These are phyloP conservation scores for Peromyscus nudipes DNA, from an alignment of 2,797 vertebrate species.

Conservation along the genomic window DNA sequence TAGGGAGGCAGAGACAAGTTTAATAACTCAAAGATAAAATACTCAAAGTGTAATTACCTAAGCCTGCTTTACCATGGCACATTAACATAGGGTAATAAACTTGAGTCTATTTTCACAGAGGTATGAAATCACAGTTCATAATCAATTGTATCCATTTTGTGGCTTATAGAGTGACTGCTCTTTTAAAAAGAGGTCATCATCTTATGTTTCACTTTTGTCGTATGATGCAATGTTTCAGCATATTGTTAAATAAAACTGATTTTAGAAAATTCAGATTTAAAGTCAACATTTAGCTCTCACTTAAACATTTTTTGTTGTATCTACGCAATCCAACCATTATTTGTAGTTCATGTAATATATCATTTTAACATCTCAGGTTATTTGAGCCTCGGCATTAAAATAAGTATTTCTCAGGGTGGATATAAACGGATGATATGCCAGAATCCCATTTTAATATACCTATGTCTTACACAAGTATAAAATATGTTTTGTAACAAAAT, in stretches of 20 bases:
- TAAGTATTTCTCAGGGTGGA: neutral
- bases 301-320: slow-evolving; percentile 29
- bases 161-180: slow-evolving; percentile 55
- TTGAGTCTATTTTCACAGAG: slow-evolving; percentile 70
- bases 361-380: neutral
- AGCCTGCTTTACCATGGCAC: slow-evolving; percentile 67
- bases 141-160: slow-evolving; percentile 70
- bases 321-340: neutral
- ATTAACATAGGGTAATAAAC: slow-evolving; percentile 76
- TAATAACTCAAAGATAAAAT: slow-evolving; percentile 79
- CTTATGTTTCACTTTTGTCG: slow-evolving; percentile 65
- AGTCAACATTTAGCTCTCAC: slow-evolving; percentile 22
- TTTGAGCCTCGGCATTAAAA: neutral
- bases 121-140: slow-evolving; percentile 73
- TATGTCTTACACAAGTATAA: neutral
- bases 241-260: slow-evolving; percentile 50
- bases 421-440: neutral
- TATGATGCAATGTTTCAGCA: slow-evolving; percentile 49
- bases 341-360: neutral
- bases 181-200: slow-evolving; percentile 63
- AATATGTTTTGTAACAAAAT: slow-evolving; percentile 11
- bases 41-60: slow-evolving; percentile 78
- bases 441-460: slow-evolving; percentile 56
- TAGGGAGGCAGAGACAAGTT: slow-evolving; percentile 79
- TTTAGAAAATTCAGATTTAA: slow-evolving; percentile 46